These are phyloP conservation scores for Phytoseiulus persimilis DNA, from an alignment of 2,888 invertebrate genomes.

Conservation along the genomic window DNA sequence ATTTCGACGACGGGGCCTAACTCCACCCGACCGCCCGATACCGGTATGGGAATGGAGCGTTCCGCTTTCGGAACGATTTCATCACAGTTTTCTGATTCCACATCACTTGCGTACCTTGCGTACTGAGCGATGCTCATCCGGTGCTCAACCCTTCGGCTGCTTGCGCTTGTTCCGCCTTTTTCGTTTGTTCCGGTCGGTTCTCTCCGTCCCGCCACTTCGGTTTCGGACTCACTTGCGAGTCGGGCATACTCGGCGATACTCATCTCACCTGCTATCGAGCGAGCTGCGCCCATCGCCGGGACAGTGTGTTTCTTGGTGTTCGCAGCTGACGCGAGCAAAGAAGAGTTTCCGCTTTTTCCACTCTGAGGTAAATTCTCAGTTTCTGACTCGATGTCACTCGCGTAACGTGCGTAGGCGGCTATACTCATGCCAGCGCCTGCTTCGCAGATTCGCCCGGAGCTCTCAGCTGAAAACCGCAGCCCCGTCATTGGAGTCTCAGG, in stretches of 20 bases:
- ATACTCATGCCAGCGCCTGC: neutral
- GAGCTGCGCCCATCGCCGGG: neutral
- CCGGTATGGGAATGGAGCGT: too few relatives aligned
- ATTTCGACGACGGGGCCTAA: neutral
- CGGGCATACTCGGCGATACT: conserved; percentile 10
- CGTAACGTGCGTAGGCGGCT: neutral
- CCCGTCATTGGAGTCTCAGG: neutral
- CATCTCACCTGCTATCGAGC: neutral
- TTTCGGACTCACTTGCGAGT: neutral
- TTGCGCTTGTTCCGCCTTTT: neutral
- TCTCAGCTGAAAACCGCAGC: neutral
- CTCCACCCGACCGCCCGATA: neutral
- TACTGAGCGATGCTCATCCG: conserved; percentile 25
- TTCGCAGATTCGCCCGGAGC: neutral
- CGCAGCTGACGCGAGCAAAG: too few relatives aligned
- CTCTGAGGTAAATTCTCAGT: neutral
- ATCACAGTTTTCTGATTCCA: conserved; percentile 8
- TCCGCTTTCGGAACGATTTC: neutral
- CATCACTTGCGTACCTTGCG: conserved; percentile 14
- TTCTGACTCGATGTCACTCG: conserved; percentile 7
- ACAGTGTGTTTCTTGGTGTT: neutral
- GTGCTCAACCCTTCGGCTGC: neutral
- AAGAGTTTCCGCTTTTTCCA: neutral
- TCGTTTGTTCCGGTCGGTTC: neutral
- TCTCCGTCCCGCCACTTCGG: neutral